phyloP scores from a whole-genome alignment of 2,888 invertebrate genomes.

The Folsomia candida region DNA sequence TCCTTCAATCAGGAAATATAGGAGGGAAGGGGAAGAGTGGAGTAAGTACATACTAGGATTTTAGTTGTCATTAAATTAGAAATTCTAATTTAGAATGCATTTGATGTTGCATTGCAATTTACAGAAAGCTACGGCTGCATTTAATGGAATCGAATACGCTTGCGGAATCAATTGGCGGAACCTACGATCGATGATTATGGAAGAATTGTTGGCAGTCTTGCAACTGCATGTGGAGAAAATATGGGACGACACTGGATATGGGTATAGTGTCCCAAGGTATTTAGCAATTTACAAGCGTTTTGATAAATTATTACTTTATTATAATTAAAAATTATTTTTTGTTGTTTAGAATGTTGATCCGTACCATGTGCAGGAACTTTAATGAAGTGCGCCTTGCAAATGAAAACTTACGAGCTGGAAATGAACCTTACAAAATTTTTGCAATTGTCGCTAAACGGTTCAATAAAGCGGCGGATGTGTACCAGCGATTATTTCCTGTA shows the following conservation, averaged over 20 bases:
- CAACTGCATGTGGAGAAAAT: background rate
- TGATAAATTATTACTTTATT: too few relatives aligned
- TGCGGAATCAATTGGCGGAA: background rate
- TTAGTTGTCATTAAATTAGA: too few relatives aligned
- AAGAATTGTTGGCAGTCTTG: background rate
- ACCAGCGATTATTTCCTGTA: background rate
- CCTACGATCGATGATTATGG: background rate
- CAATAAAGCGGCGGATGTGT: background rate
- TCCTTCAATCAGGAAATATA: too few relatives aligned
- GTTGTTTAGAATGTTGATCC: background rate
- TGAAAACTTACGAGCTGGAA: background rate
- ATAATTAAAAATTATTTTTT: background rate
- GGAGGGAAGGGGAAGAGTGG: too few relatives aligned
- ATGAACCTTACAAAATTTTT: background rate
- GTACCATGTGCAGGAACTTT: background rate
- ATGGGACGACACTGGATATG: background rate
- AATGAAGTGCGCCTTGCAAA: constrained; percentile 2
- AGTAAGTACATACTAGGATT: too few relatives aligned
- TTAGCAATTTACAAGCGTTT: too few relatives aligned
- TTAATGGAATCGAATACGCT: background rate
- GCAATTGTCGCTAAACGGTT: background rate
- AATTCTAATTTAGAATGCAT: too few relatives aligned
- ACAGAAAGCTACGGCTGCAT: too few relatives aligned
- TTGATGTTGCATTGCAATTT: too few relatives aligned
- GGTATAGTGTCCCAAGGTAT: background rate